These are phyloP conservation scores for Triops cancriformis DNA, from an alignment of 1,140 invertebrate genomes.

Conservation along the genomic window DNA sequence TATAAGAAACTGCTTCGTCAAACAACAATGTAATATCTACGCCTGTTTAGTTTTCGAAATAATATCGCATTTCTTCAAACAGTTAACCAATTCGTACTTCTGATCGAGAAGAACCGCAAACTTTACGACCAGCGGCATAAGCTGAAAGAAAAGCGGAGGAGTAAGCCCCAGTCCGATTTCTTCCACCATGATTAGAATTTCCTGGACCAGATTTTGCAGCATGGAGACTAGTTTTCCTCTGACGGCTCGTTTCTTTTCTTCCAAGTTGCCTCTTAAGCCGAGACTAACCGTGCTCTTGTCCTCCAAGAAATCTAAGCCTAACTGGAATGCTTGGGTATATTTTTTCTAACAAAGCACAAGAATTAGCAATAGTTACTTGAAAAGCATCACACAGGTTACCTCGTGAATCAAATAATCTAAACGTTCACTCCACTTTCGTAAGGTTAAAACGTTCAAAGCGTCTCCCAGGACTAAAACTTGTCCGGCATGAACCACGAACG, in stretches of 20 bases:
- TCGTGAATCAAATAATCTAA: conserved; percentile 59
- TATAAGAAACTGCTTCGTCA: too few relatives aligned
- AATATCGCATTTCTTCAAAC: not conserved
- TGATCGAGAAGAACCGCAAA: not conserved
- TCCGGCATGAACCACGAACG: conserved; percentile 67
- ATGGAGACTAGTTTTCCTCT: conserved; percentile 47
- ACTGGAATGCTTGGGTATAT: conserved; percentile 52
- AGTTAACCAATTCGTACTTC: not conserved
- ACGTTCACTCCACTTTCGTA: conserved; percentile 74
- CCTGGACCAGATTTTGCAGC: not conserved
- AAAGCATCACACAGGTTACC: conserved; percentile 34
- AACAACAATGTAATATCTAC: too few relatives aligned
- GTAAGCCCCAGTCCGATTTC: not conserved
- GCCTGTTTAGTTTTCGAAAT: too few relatives aligned
- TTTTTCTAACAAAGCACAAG: conserved; percentile 44
- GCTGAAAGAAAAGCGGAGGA: not conserved
- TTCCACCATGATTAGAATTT: not conserved
- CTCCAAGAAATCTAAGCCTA: conserved; percentile 59
- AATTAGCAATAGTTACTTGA: conserved; percentile 41
- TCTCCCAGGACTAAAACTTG: conserved; percentile 77
- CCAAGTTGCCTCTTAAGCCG: conserved; percentile 48
- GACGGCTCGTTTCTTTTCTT: conserved; percentile 50
- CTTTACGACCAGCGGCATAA: not conserved
- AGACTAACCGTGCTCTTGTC: conserved; percentile 59
- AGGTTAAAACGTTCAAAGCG: conserved; percentile 65